Conservation (phyloP, 1,140 invertebrate genomes). For the Agrypnia vestita region DNA sequence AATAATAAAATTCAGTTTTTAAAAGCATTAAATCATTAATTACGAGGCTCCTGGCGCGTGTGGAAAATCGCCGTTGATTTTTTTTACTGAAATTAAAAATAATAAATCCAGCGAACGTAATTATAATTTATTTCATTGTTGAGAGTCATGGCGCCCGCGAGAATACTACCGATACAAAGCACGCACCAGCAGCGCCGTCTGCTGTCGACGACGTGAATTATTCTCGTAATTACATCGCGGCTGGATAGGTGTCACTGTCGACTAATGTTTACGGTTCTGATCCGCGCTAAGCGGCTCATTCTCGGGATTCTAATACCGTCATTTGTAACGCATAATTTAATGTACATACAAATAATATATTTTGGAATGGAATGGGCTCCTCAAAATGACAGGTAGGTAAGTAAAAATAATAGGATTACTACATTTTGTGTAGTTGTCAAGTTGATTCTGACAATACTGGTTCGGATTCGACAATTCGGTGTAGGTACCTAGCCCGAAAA, state of each 20-base stretch:
- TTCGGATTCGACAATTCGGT: no score
- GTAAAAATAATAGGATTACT: not conserved
- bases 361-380: not conserved
- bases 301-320: no score
- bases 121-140: no score
- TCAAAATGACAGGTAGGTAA: not conserved
- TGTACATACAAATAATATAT: not conserved
- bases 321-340: not conserved
- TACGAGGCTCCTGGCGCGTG: no score
- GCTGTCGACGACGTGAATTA: constrained; percentile 16
- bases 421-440: no score
- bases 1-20: no score
- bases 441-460: no score
- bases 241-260: constrained; percentile 29
- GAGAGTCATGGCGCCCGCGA: not conserved
- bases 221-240: constrained; percentile 37
- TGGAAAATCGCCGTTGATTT: no score
- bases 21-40: no score
- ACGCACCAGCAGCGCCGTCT: not conserved
- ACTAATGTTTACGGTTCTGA: constrained; percentile 24
- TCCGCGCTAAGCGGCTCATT: not conserved
- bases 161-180: not conserved
- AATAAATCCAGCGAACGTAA: no score
- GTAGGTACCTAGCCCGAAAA: no score
- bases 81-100: no score